These are phyloP conservation scores for Sylvia atricapilla DNA, from an alignment of 2,113 vertebrate species.

Conservation along the genomic window DNA sequence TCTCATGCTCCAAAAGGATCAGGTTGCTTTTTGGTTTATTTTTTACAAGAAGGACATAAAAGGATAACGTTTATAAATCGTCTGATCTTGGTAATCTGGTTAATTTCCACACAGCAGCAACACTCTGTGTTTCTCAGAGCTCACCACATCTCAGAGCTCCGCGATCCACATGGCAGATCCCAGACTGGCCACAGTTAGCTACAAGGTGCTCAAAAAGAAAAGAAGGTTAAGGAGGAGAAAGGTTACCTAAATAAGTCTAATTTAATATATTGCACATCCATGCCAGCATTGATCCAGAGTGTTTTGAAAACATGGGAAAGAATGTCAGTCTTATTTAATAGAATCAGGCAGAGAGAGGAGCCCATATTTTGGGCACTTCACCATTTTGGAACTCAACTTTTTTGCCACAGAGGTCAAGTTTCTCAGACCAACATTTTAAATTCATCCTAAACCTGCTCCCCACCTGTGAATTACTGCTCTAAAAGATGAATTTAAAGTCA, in stretches of 20 bases:
- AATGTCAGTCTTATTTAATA: background rate
- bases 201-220: background rate
- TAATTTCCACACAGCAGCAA: background rate
- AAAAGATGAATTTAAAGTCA: background rate
- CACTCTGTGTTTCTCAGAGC: background rate
- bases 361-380: background rate
- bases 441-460: background rate
- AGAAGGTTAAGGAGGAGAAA: background rate
- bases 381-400: background rate
- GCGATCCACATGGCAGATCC: background rate
- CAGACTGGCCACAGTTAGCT: background rate
- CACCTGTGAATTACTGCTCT: background rate
- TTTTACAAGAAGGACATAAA: background rate
- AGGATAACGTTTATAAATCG: background rate
- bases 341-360: background rate
- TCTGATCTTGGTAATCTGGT: background rate
- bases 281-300: background rate
- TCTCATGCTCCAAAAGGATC: background rate
- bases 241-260: background rate
- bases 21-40: background rate
- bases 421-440: background rate
- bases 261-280: background rate
- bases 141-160: background rate
- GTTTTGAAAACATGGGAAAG: background rate
- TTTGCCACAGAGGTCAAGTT: background rate